Conservation (phyloP, 2,113 vertebrate species). For the Pogona vitticeps region DNA sequence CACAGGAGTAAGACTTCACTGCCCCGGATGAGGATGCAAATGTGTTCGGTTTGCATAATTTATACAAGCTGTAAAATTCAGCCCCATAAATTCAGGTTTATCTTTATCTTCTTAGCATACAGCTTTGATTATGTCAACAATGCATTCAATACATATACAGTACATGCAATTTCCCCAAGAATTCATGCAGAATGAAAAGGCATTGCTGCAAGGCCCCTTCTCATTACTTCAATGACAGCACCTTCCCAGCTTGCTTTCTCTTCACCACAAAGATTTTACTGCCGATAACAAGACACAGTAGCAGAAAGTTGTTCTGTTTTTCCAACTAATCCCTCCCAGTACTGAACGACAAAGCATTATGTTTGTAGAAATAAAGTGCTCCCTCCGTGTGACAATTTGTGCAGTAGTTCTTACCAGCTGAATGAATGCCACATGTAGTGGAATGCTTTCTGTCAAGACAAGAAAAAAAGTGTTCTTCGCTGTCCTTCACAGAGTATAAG, state of each 20-base stretch:
- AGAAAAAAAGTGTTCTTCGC: not conserved
- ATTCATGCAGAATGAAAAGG: not conserved
- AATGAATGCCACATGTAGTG: not conserved
- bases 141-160: not conserved
- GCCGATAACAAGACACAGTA: not conserved
- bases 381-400: not conserved
- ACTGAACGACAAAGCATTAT: constrained; percentile 20
- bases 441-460: constrained; percentile 11
- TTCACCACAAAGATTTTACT: not conserved
- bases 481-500: constrained; percentile 9
- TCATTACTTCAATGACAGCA: not conserved
- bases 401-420: constrained; percentile 2
- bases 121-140: not conserved
- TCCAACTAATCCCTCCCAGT: not conserved
- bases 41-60: not conserved
- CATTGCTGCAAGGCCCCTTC: not conserved
- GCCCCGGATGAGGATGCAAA: not conserved
- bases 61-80: not conserved
- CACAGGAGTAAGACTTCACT: not conserved
- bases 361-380: not conserved
- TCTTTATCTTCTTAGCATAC: not conserved
- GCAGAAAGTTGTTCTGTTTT: not conserved
- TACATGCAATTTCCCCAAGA: not conserved
- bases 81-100: not conserved
- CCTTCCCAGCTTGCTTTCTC: not conserved